Percentiles rank a stretch among this genome's conserved stretches.
Conservation (phyloP, 2,797 vertebrate species). For the Silurus aristotelis region DNA sequence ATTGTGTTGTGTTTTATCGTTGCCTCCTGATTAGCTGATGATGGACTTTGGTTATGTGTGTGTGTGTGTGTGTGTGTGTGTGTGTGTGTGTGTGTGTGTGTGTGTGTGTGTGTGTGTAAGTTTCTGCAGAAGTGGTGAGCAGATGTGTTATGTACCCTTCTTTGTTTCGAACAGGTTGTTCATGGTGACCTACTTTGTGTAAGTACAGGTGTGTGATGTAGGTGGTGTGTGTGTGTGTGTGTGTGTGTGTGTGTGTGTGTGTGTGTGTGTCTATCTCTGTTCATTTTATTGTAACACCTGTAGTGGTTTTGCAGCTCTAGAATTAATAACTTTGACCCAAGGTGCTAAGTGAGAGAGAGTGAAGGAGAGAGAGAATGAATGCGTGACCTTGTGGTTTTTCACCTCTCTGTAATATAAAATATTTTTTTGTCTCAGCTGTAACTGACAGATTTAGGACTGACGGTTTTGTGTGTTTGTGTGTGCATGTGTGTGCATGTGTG, state of each 20-base stretch:
- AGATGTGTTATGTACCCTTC: slow-evolving; percentile 2
- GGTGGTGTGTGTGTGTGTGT: slow-evolving; percentile 7
- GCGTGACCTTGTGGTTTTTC: neutral
- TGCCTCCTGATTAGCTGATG: slow-evolving; percentile 17
- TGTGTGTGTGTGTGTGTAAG: neutral
- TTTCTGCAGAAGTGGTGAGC: slow-evolving; percentile 4
- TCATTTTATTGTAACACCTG: neutral
- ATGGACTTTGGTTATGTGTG: neutral
- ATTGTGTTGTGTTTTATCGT: neutral
- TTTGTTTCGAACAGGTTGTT: neutral
- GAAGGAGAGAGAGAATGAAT: neutral
- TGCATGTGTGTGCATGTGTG: neutral
- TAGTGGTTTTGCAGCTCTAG: neutral
- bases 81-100: neutral
- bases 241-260: neutral
- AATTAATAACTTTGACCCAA: neutral
- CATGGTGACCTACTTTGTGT: neutral
- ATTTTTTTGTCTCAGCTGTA: neutral
- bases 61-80: neutral
- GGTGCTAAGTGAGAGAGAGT: neutral
- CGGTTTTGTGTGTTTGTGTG: neutral
- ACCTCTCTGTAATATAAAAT: neutral
- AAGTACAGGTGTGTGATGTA: neutral
- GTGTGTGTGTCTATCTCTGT: neutral
- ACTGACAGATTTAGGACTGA: neutral